Conservation (phyloP, 2,888 invertebrate species). For the Tanytarsus gracilentus region DNA sequence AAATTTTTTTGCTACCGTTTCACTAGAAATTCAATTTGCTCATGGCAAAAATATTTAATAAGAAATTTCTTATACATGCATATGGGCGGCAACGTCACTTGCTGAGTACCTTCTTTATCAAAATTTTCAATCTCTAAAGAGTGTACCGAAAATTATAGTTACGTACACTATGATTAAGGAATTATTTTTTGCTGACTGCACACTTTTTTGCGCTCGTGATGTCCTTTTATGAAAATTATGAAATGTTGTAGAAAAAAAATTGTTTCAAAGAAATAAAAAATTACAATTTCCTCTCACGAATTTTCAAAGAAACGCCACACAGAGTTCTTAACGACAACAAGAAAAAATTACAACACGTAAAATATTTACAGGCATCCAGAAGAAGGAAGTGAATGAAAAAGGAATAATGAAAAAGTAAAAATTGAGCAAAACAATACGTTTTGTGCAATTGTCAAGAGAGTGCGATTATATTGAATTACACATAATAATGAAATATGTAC, state of each 20-base stretch:
- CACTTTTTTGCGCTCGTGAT: background rate
- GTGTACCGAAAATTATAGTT: too few species aligned
- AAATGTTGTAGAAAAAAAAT: too few species aligned
- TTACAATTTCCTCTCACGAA: too few species aligned
- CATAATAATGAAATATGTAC: conserved; percentile 23
- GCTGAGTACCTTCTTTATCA: conserved; percentile 14
- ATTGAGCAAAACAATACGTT: background rate
- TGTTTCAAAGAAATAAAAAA: too few species aligned
- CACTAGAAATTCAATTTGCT: background rate
- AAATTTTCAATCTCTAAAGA: too few species aligned
- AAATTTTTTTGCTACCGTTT: too few species aligned
- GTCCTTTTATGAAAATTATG: too few species aligned
- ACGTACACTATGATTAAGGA: too few species aligned
- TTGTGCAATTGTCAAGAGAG: background rate
- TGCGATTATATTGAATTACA: conserved; percentile 26
- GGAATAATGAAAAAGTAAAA: background rate
- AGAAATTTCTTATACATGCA: background rate
- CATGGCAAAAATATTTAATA: background rate
- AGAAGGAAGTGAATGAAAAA: background rate
- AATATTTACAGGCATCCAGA: too few species aligned
- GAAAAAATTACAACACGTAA: conserved; percentile 14
- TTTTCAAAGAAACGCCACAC: too few species aligned
- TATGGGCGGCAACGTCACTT: conserved; percentile 18
- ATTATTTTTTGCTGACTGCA: too few species aligned
- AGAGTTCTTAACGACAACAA: too few species aligned